Evolutionary conservation across 2,888 invertebrate species (phyloP).

Genomic region (Leptogaster cylindrica): DNA sequence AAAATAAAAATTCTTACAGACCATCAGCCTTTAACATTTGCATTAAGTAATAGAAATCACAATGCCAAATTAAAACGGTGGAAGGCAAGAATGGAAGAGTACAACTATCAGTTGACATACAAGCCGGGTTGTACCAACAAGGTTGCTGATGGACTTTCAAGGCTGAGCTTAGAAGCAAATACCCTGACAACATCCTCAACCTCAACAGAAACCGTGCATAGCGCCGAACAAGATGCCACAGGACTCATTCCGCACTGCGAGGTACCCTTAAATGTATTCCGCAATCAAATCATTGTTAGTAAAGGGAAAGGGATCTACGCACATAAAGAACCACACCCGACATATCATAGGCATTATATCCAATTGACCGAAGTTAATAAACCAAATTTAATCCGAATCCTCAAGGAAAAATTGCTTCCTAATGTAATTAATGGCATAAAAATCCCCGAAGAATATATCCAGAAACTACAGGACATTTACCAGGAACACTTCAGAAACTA

Average conservation of each 20-base stretch:
- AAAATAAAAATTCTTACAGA: conserved; percentile 39
- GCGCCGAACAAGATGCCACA: conserved; percentile 46
- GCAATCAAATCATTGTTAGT: conserved; percentile 44
- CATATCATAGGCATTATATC: conserved; percentile 25
- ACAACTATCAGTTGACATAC: conserved; percentile 44
- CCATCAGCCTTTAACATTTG: conserved; percentile 35
- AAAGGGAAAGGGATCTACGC: no score
- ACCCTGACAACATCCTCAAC: conserved; percentile 2
- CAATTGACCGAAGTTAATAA: conserved; percentile 8
- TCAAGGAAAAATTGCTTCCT: not conserved
- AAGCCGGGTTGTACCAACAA: conserved; percentile 28
- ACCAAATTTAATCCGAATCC: not conserved
- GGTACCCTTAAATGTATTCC: conserved; percentile 43
- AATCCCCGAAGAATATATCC: not conserved
- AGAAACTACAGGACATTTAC: conserved; percentile 3
- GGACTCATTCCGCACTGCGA: conserved; percentile 47
- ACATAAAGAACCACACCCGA: conserved; percentile 42
- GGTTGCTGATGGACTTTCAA: conserved; percentile 43
- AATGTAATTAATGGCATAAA: not conserved
- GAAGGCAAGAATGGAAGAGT: conserved; percentile 47
- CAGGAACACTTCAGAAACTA: not conserved
- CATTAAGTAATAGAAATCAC: conserved; percentile 36
- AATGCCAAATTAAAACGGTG: conserved; percentile 41
- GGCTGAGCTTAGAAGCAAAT: conserved; percentile 22
- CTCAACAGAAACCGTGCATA: conserved; percentile 41